Base-by-base conservation (phyloP, 1,140 invertebrate species). In the Trigoniulus corallinus region DNA sequence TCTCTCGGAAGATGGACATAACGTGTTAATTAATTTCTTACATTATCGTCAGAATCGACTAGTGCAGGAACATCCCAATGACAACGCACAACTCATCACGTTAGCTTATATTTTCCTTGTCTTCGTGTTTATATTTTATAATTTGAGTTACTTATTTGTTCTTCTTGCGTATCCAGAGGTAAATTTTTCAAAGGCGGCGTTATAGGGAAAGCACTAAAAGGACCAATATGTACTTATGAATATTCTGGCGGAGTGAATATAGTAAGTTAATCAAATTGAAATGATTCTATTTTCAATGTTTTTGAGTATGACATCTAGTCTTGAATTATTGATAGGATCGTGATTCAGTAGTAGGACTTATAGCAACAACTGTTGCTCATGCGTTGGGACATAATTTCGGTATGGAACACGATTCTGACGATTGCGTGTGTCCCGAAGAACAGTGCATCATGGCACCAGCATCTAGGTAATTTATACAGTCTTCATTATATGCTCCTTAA, bases 371-470 rank as follows among this genome's bases (percentile, higher is more conserved):
- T 0, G 82, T 98, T 21, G 93, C 95, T 1, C 95, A 99, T 69
- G 95, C 98, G 71, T 84, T 98, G 79, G 95, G 94, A 0, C 95
- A 98, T 64, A 98, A 97, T 72, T 95, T 98, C 72, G 89, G 94
- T 27, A 93, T 98, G 88, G 89, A 95, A 60, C 94, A 98, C 69
- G 94, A 98, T 61, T 78, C 79, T 0, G 73, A 76, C 21, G 57
- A 81, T 1, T 94, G 88, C 63, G 66, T 74, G 41, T 98, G 94
- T 66, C 81, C 84, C 0, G 81, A 84, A 52, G 82, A 87, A 3
- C 73, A 77, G 55, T 98, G 94, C 58, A 95, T 98, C 54, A 98
- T 98, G 94, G 82, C 89, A 3, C 80, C 91, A 3, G 89, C 88
- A 7, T 93, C 88, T 57, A 88, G 86, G 56, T 82, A 60, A 56